Base-by-base conservation (phyloP, 2,113 vertebrate species). In the Todiramphus chloris region DNA sequence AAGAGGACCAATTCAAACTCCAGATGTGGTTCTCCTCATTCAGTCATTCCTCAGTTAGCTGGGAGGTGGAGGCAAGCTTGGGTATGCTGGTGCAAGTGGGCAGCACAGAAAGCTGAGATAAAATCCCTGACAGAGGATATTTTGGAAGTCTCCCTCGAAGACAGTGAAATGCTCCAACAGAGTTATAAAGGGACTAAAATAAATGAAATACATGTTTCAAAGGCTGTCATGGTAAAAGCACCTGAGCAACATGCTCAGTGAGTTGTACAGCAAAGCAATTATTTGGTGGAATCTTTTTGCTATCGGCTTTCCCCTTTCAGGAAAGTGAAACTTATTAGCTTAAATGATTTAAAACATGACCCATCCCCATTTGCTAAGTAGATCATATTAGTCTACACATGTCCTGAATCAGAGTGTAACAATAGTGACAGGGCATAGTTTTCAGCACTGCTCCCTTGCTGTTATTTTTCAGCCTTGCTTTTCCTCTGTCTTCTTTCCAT, bases 171-270 rank as follows among this genome's bases (percentile, higher is more conserved):
- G 53, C 12, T 91, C 33, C 58, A 78, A 63, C 35, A 68, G 33
- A 67, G 23, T 89, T 89, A 64, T 53, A 87, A 81, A 84, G 33
- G 43, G 33, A 82, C 35, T 68, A 66, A 95, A 95, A 64, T 48
- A 91, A 89, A 68, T 78, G 43, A 93, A 89, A 89, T 33, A 35
- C 56, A 5, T 89, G 58, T 92, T 92, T 89, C 68, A 93, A 81
- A 20, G 23, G 12, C 51, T 81, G 64, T 64, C 43, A 33, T 33
- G 23, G 30, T 44, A 68, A 92, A 92, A 94, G 39, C 56, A 74
- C 39, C 73, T 87, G 43, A 81, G 77, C 30, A 78, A 7, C 25
- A 17, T 55, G 20, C 37, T 48, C 24, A 46, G 2, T 74, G 72
- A 74, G 24, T 59, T 64, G 14, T 39, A 70, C 37, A 95, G 28